Base-by-base conservation (phyloP, 2,113 vertebrate species). In the Oophaga pumilio region DNA sequence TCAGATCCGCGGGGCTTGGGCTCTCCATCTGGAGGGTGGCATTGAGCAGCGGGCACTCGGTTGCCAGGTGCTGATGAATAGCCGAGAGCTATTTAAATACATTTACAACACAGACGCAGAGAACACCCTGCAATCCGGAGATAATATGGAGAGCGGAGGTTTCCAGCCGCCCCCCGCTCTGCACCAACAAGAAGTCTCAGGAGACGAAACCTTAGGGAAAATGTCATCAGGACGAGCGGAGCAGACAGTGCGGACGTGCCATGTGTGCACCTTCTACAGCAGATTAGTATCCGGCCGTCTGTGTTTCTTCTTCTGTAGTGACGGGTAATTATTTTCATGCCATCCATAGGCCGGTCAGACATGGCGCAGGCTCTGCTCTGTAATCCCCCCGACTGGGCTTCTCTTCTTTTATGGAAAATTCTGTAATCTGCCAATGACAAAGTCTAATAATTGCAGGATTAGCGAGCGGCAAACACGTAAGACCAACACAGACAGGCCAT, bases 391-490 rank as follows among this genome's bases (percentile, higher is more conserved):
- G 53, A n/a, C 76, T 14, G n/a, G 76, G 76, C 43, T 14, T n/a
- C 76, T 24, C n/a, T 24, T 14, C 50, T 77, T 43, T 22, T 43
- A 62, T 62, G 57, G 57, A 81, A 57, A 60, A 62, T 81, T 62
- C 56, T 62, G 11, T 77, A 53, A 77, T 77, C 76, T 22, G 20
- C 7, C 73, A 22, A 43, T 77, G 76, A 17, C 79, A 26, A 4
- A 66, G 59, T n/a, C 59, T 82, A 28, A 59, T 81, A n/a, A 82
- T 82, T 49, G 5, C 6, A 15, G 33, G 79, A 82, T 66, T 64
- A 82, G 18, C 22, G 33, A 18, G 12, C 28, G 4, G 6, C 28
- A 20, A 43, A 22, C 17, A 28, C 43, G 77, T 43, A 80, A 76
- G 12, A 80, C 53, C 22, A 33, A 33, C 77, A 78, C 33, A 43